These are phyloP conservation scores for Heliothis subflexa DNA, from an alignment of 1,140 invertebrate genomes.

Conservation along the genomic window DNA sequence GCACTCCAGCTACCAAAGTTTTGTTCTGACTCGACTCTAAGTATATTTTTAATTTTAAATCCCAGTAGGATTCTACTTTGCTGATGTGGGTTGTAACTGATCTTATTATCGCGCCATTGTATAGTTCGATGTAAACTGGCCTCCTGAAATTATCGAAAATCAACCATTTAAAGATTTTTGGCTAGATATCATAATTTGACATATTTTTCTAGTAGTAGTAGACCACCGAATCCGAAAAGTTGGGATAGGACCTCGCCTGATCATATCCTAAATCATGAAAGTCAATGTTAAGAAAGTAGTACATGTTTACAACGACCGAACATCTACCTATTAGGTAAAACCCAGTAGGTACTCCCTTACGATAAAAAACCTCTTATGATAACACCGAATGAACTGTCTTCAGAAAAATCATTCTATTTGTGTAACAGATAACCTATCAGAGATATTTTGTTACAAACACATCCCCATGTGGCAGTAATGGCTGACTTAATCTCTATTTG, in stretches of 20 bases:
- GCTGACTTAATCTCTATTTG: no score
- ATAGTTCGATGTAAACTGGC: conserved; percentile 85
- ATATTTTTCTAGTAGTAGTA: background rate
- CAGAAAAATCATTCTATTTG: no score
- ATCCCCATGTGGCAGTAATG: background rate
- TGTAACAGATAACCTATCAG: no score
- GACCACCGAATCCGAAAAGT: no score
- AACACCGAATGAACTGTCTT: no score
- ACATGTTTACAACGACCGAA: no score
- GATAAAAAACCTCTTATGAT: no score
- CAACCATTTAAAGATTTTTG: background rate
- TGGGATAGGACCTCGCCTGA: no score
- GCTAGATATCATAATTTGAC: background rate
- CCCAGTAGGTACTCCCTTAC: no score
- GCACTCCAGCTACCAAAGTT: conserved; percentile 59
- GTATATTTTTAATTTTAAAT: conserved; percentile 84
- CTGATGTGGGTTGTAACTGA: conserved; percentile 83
- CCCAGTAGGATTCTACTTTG: conserved; percentile 76
- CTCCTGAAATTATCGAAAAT: conserved; percentile 76
- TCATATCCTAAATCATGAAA: no score
- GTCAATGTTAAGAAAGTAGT: no score
- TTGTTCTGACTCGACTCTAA: conserved; percentile 80
- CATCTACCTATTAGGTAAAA: no score
- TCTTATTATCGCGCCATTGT: conserved; percentile 86
- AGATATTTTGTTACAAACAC: background rate